Evolutionary conservation across 2,888 invertebrate genomes (phyloP).

Genomic region (Callyntrura sp.): DNA sequence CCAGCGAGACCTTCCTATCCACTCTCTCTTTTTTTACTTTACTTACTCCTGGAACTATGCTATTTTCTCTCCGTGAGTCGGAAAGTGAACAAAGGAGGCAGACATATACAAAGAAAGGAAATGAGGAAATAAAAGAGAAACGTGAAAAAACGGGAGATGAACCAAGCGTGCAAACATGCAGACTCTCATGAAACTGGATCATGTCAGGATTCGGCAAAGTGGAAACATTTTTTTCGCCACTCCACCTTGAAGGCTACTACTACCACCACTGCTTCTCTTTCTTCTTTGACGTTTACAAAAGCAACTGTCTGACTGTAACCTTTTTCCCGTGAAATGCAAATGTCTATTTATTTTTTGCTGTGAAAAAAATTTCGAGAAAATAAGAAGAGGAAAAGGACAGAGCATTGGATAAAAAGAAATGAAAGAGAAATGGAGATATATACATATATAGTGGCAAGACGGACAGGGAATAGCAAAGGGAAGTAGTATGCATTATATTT

Average conservation of each 20-base stretch:
- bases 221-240: conserved; percentile 10
- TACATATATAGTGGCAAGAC: no score
- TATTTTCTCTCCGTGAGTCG: not conserved
- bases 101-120: conserved; percentile 14
- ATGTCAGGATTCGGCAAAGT: conserved; percentile 17
- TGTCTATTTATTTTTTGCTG: conserved; percentile 10
- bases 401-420: no score
- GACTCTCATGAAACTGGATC: conserved; percentile 20
- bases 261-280: not conserved
- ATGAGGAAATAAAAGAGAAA: conserved; percentile 23
- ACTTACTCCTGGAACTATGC: not conserved
- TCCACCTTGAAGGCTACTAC: conserved; percentile 35
- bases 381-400: not conserved
- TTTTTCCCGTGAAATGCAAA: conserved; percentile 16
- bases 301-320: conserved; percentile 6
- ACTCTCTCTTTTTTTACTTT: not conserved
- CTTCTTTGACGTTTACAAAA: conserved; percentile 12
- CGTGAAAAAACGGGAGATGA: conserved; percentile 21
- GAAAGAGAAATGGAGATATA: not conserved
- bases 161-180: not conserved
- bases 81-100: not conserved
- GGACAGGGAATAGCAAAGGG: no score
- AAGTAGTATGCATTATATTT: not conserved
- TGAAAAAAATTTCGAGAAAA: not conserved
- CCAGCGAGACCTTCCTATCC: not conserved